These are phyloP conservation scores for Sparus aurata DNA, from an alignment of 2,797 vertebrate species.

Conservation along the genomic window DNA sequence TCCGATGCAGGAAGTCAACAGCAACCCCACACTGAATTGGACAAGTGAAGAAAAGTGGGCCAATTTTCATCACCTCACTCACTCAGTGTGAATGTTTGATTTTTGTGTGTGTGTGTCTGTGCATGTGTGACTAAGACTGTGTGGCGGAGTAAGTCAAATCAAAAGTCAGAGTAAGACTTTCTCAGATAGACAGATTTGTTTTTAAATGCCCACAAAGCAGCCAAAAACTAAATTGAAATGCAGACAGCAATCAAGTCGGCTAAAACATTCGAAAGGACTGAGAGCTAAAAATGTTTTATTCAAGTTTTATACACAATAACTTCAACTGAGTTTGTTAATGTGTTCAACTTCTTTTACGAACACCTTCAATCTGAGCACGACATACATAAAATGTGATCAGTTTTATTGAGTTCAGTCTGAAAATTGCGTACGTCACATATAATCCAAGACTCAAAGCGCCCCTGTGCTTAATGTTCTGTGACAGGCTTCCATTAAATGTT, in stretches of 20 bases:
- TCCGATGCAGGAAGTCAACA: slow-evolving; percentile 54
- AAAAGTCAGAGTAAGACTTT: neutral
- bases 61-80: slow-evolving; percentile 48
- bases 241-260: neutral
- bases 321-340: too few species aligned
- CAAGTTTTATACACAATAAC: neutral
- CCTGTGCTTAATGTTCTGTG: neutral
- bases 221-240: neutral
- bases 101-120: slow-evolving; percentile 7
- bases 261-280: neutral
- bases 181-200: slow-evolving; percentile 8
- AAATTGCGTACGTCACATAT: too few species aligned
- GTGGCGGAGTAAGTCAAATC: slow-evolving; percentile 3
- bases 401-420: neutral
- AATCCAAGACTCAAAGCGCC: too few species aligned
- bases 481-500: neutral
- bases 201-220: neutral
- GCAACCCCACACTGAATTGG: slow-evolving; percentile 21
- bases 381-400: neutral
- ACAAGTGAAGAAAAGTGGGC: slow-evolving; percentile 60
- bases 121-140: slow-evolving; percentile 3
- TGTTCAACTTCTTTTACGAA: neutral
- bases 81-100: slow-evolving; percentile 18
- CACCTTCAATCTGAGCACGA: neutral
- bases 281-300: neutral